Conservation (phyloP, 92 coral and sea anemone species). For the Porites evermanni region DNA sequence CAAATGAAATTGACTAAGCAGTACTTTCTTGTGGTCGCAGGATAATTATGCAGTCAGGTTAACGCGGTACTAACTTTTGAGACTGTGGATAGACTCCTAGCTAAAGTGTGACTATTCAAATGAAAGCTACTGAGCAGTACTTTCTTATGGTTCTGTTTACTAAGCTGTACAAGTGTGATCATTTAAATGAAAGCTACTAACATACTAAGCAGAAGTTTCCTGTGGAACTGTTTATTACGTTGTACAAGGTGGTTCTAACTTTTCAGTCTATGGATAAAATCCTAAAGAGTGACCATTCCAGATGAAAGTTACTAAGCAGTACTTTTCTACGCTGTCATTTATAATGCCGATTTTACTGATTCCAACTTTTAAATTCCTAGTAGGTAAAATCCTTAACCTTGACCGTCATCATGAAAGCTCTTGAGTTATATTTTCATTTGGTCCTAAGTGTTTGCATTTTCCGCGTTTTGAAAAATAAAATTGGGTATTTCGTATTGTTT, state of each 20-base stretch:
- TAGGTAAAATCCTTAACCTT: background rate
- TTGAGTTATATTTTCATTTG: background rate
- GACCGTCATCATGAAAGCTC: background rate
- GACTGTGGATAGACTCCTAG: too few relatives aligned
- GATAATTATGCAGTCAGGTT: too few relatives aligned
- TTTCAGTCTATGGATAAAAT: background rate
- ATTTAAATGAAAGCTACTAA: too few relatives aligned
- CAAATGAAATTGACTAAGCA: too few relatives aligned
- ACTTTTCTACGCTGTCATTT: background rate
- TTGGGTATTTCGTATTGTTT: background rate
- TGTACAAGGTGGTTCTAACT: background rate
- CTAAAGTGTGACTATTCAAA: too few relatives aligned
- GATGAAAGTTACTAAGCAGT: background rate
- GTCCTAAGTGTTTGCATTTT: background rate
- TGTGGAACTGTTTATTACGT: too few relatives aligned
- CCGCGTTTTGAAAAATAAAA: background rate
- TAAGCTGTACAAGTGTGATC: too few relatives aligned
- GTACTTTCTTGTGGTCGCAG: too few relatives aligned
- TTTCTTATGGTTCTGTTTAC: too few relatives aligned
- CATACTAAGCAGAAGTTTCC: too few relatives aligned
- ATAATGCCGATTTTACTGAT: background rate
- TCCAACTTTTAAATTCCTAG: background rate
- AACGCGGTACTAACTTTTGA: too few relatives aligned
- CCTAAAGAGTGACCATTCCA: background rate
- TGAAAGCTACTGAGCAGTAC: too few relatives aligned